Evolutionary conservation across 2,113 vertebrate genomes (phyloP), one percentile per base, ranked within the genome.

Genomic region (human (Homo sapiens)): DNA sequence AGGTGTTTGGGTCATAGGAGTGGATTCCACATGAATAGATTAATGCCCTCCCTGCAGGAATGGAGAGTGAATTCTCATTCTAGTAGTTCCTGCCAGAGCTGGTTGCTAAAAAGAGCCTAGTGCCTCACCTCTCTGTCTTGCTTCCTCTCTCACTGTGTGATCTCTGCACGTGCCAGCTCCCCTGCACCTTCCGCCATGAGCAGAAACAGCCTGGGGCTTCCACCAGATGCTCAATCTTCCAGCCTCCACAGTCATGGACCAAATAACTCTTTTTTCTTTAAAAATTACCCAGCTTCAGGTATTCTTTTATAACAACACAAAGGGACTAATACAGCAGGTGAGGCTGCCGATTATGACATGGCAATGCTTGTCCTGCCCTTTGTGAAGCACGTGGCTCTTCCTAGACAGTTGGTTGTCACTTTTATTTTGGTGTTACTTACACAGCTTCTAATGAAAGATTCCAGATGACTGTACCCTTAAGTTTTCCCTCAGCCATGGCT

Each of bases 341-440:
- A 64, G 18, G 64, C 64, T 70, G 35, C 48, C 5, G 38, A 30
- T n/a, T 9, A 1, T 10, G 12, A 32, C 12, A 45, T 18, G 18
- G 4, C 0, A 27, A 30, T 12, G 59, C 48, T 32, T 13, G 0
- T 10, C 23, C 35, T 52, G 14, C 70, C 17, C 48, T 70, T 27
- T n/a, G 12, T 25, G 50, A 40, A 27, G 27, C 57, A 5, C 0
- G 0, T 5, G 17, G 11, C 38, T 57, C 40, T 38, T n/a, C 16
- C 27, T 48, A 32, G 14, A 45, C 70, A n/a, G 35, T 11, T 55
- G 6, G 35, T 30, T 38, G 23, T 17, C 48, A 7, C 0, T 82
- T 70, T 57, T 50, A n/a, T 76, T 61, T 50, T 72, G 52, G 38
- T 66, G 30, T 55, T 64, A 20, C 38, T 72, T 30, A 50, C 0